A percentile compares a stretch with the other conserved stretches of the same genome.
phyloP scores from a whole-genome alignment of 2,888 invertebrate genomes.

The Cataglyphis albicans region DNA sequence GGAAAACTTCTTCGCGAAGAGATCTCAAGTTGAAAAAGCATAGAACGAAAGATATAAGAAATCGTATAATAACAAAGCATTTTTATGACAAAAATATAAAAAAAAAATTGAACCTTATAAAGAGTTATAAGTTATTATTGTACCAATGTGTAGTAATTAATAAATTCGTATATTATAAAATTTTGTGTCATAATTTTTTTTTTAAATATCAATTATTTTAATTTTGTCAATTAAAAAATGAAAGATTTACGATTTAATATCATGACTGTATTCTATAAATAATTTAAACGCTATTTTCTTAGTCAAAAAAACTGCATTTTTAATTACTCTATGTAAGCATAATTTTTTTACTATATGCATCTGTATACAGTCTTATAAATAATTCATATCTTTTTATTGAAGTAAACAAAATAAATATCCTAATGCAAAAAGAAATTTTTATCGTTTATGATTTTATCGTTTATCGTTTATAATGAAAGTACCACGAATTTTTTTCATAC shows the following conservation, averaged over 20 bases:
- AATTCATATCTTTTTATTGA: background rate
- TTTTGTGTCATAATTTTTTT: background rate
- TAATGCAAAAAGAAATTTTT: background rate
- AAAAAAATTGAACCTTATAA: background rate
- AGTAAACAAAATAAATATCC: background rate
- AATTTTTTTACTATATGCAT: background rate
- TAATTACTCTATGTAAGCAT: background rate
- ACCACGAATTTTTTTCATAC: background rate
- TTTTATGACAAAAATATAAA: constrained; percentile 14
- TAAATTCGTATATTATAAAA: background rate
- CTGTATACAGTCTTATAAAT: background rate
- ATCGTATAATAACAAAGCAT: constrained; percentile 20
- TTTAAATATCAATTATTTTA: background rate
- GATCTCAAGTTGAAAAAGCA: constrained; percentile 48
- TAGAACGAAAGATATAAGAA: constrained; percentile 31
- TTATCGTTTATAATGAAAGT: background rate
- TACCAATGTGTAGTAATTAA: background rate
- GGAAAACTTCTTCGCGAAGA: constrained; percentile 48
- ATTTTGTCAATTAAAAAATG: background rate
- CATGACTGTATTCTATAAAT: background rate
- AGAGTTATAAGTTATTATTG: constrained; percentile 12
- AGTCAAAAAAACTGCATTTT: background rate
- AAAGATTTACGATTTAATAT: background rate
- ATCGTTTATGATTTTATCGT: background rate
- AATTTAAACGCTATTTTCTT: background rate